Evolutionary conservation across 1,140 invertebrate genomes (phyloP), one percentile per base, ranked within the genome.

Genomic region (Leptonema lineaticorne): DNA sequence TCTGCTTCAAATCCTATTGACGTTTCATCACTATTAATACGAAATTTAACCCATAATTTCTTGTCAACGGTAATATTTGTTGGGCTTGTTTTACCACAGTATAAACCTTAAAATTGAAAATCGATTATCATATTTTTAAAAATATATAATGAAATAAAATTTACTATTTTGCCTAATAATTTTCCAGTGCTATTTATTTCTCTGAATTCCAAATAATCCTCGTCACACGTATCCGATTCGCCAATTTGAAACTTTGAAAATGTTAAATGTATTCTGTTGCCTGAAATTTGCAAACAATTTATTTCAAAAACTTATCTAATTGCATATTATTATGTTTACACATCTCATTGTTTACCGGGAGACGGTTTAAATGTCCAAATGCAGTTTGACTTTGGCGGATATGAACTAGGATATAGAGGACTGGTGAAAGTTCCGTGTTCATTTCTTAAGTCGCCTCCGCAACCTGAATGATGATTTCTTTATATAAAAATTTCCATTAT

Each of bases 191-290:
- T 80, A 75, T 84, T 76, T 0, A 80, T 75, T 79, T 90, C 85
- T 18, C 92, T 86, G 63, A 96, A 79, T 84, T 96, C 94, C 7
- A 96, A 73, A 78, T 92, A 96, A 78, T 96, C 93, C 26, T 85
- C 81, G 75, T 94, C 92, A 74, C 94, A 96, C 74, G 86, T 85
- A 0, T 90, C 87, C 45, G 88, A 92, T 2, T 80, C 74, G 70
- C 88, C 85, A 63, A 95, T 72, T 70, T 90, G 84, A 75, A 95
- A 89, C 4, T 80, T 77, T 62, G 83, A 78, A 74, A 95, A 89
- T 9, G 80, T 81, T 0, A 95, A 71, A 9, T 78, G 81, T 2
- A 93, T 76, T 70, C 77, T 79, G 75, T 93, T 95, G 8, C 90
- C 89, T 76, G 22, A 26, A 50, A 50, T 27, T 45, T 69, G n/a